phyloP scores from a whole-genome alignment of 2,797 vertebrate species.

The Pithecia hirsuta region DNA sequence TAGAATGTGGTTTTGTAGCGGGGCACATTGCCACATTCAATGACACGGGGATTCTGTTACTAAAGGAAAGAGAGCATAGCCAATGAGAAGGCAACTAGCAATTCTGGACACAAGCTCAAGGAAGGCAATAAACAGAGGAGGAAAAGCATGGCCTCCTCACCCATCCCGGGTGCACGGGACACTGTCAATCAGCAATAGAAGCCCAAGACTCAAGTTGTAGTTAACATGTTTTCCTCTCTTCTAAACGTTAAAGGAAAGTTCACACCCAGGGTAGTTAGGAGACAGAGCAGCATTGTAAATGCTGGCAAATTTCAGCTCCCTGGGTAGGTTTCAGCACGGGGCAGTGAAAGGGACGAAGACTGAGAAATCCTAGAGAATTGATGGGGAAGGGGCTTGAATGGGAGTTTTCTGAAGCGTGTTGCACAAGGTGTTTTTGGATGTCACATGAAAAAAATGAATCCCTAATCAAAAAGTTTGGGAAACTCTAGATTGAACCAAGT shows the following conservation, averaged over 20 bases:
- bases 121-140: background rate
- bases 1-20: background rate
- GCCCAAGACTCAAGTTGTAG: background rate
- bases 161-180: rapidly evolving
- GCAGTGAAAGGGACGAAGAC: background rate
- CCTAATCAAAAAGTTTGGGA: background rate
- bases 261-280: background rate
- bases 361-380: background rate
- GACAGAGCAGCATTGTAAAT: background rate
- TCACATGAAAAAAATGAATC: background rate
- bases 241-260: background rate
- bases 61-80: background rate
- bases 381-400: no score
- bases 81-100: background rate
- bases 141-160: background rate
- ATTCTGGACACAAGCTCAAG: background rate
- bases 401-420: background rate
- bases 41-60: background rate
- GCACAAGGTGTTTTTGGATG: background rate
- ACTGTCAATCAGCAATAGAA: background rate
- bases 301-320: background rate
- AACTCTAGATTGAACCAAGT: background rate
- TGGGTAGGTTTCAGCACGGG: background rate
- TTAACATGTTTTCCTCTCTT: background rate
- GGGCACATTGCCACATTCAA: background rate